phyloP scores from a whole-genome alignment of 1,140 invertebrate genomes.

The Drosophila murphyi region DNA sequence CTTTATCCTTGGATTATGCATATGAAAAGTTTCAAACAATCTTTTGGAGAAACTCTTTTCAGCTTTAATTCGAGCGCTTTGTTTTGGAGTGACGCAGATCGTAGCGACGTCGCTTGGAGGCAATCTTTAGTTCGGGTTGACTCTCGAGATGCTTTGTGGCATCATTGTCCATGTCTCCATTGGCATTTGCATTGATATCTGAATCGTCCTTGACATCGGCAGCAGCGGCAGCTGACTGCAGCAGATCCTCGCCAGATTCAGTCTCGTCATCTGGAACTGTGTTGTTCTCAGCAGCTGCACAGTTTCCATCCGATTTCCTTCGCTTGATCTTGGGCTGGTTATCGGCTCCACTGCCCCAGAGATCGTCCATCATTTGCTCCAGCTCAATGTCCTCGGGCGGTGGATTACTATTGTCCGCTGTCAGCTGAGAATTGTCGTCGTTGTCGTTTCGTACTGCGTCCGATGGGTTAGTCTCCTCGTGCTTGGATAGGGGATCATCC shows the following conservation, averaged over 20 bases:
- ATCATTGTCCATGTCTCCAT: background rate
- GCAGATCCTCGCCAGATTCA: background rate
- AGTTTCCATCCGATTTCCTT: too few relatives aligned
- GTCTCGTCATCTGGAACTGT: background rate
- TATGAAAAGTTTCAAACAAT: too few relatives aligned
- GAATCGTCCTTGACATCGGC: background rate
- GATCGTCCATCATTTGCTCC: slow-evolving; percentile 57
- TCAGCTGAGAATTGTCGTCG: background rate
- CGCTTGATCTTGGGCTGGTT: background rate
- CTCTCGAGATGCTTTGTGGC: slow-evolving; percentile 19
- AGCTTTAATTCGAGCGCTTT: slow-evolving; percentile 5
- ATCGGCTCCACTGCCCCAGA: slow-evolving; percentile 31
- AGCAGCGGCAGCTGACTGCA: background rate
- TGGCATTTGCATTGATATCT: background rate
- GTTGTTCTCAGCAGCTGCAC: too few relatives aligned
- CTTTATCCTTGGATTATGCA: too few relatives aligned
- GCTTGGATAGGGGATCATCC: slow-evolving; percentile 15
- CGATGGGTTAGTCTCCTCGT: background rate
- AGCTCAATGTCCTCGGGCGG: slow-evolving; percentile 46
- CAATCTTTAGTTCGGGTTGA: background rate
- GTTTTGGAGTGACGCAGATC: slow-evolving; percentile 58
- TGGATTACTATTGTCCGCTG: background rate
- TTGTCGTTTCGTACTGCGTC: background rate
- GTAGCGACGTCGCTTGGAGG: slow-evolving; percentile 50
- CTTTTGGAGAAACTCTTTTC: too few relatives aligned